Percentiles rank a stretch among this genome's conserved stretches.
phyloP scores from a whole-genome alignment of 1,140 invertebrate species.

The Aphis craccivora region DNA sequence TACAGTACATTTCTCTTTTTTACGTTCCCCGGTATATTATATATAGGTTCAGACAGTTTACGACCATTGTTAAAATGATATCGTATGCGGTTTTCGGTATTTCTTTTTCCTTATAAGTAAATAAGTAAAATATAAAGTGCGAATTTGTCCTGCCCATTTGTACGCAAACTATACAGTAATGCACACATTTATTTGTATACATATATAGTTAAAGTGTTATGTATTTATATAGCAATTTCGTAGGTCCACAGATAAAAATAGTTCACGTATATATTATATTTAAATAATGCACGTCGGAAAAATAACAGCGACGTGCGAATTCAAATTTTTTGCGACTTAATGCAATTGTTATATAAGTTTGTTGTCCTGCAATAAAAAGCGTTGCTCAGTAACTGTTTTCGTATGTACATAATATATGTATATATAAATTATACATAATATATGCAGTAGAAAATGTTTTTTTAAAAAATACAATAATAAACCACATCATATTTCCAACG shows the following conservation, averaged over 20 bases:
- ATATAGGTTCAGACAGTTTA: neutral
- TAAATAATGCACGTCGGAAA: neutral
- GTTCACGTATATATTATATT: neutral
- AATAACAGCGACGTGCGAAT: neutral
- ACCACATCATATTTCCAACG: neutral
- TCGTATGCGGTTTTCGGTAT: neutral
- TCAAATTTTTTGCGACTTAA: conserved; percentile 1
- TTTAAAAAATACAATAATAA: conserved; percentile 7
- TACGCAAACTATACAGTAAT: neutral
- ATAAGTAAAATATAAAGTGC: neutral
- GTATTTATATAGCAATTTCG: neutral
- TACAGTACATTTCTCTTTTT: neutral
- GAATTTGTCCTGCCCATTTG: neutral
- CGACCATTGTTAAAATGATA: neutral
- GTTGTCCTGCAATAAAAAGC: neutral
- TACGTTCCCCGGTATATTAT: no score
- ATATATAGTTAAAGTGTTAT: no score
- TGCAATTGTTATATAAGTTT: conserved; percentile 17
- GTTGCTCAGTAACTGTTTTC: neutral
- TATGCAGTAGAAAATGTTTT: neutral
- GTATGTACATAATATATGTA: neutral
- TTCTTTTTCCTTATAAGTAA: no score
- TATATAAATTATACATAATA: neutral
- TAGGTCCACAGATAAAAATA: neutral
- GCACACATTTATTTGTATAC: no score